Conservation (phyloP, 2,797 vertebrate genomes). For the Silurus aristotelis region DNA sequence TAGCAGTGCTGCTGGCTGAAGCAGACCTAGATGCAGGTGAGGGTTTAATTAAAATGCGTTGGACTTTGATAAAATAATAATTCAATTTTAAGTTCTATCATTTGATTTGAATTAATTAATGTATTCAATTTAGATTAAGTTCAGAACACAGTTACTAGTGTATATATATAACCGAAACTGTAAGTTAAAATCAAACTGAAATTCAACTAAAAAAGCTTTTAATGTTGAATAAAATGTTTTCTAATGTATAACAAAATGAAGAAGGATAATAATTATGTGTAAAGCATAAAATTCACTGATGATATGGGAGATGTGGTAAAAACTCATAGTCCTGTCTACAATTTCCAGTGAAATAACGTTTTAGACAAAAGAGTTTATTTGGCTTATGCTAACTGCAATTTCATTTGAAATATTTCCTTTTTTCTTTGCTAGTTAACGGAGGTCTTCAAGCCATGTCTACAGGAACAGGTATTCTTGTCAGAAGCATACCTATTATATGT, state of each 20-base stretch:
- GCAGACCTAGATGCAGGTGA: conserved; percentile 68
- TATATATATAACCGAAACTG: not conserved
- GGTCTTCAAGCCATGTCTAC: conserved; percentile 66
- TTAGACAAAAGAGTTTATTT: not conserved
- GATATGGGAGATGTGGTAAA: not conserved
- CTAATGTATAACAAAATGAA: not conserved
- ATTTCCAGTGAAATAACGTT: not conserved
- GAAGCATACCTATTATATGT: not conserved
- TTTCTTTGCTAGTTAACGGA: conserved; percentile 58
- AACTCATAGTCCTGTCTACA: not conserved
- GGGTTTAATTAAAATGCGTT: not conserved
- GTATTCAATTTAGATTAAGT: too few relatives aligned
- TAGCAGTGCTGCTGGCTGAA: conserved; percentile 66
- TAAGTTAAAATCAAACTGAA: not conserved
- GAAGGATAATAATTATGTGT: not conserved
- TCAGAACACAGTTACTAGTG: not conserved
- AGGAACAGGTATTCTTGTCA: conserved; percentile 68
- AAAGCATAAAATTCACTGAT: not conserved
- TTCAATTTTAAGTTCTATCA: not conserved
- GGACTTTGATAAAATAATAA: not conserved
- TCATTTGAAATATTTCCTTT: not conserved
- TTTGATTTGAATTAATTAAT: not conserved
- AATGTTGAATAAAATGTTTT: not conserved
- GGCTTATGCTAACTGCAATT: not conserved
- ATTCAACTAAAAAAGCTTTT: not conserved